Conservation (phyloP, 2,113 vertebrate species). For the Ursus arctos region DNA sequence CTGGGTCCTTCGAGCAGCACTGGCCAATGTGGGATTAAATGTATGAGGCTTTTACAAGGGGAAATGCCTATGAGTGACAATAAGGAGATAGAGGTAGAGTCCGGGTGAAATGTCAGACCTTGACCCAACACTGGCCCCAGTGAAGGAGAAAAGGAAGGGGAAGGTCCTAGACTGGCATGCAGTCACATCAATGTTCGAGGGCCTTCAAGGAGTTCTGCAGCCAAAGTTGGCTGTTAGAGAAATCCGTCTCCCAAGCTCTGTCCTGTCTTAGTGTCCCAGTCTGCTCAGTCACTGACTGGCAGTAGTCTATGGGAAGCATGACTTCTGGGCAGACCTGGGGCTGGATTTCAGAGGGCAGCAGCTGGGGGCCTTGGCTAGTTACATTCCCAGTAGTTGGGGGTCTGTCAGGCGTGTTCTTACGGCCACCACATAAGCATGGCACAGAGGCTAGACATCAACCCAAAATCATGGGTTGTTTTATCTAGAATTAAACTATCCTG, state of each 20-base stretch:
- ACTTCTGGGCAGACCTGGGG: not conserved
- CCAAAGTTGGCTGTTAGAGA: not conserved
- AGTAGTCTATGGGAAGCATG: not conserved
- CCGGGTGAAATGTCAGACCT: not conserved
- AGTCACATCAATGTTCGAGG: not conserved
- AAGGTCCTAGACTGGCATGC: not conserved
- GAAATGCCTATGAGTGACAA: not conserved
- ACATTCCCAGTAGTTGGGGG: not conserved
- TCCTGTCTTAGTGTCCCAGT: not conserved
- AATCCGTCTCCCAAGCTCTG: fast-evolving
- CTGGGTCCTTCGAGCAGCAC: not conserved
- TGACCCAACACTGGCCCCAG: not conserved
- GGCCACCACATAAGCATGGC: not conserved
- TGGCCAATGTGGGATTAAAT: not conserved
- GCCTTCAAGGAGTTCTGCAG: not conserved
- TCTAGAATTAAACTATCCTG: not conserved
- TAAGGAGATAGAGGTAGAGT: not conserved
- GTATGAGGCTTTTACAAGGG: not conserved
- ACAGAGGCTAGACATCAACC: not conserved
- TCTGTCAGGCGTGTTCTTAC: not conserved
- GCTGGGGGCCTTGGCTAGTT: not conserved
- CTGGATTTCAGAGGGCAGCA: not conserved
- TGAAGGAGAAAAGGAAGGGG: not conserved
- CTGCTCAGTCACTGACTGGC: not conserved
- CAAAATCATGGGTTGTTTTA: not conserved